These are phyloP conservation scores for Dasyurus viverrinus DNA, from an alignment of 2,113 vertebrate species.

Conservation along the genomic window DNA sequence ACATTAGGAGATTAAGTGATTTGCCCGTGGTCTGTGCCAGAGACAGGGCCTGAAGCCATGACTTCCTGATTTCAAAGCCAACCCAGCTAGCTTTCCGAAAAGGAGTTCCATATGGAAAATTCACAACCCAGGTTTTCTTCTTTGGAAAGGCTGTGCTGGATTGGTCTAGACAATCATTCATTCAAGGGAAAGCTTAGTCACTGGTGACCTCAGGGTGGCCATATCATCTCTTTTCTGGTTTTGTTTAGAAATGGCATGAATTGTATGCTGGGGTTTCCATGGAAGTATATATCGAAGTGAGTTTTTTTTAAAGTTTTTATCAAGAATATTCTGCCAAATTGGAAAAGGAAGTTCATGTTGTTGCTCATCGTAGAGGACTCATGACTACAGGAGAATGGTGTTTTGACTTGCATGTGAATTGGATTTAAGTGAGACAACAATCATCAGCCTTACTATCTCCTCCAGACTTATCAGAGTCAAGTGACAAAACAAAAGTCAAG, in stretches of 20 bases:
- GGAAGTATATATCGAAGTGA: constrained; percentile 15
- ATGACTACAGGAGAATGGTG: neutral
- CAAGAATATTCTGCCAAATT: constrained; percentile 35
- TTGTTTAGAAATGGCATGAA: constrained; percentile 30
- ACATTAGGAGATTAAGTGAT: neutral
- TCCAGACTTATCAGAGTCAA: neutral
- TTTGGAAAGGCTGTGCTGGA: neutral
- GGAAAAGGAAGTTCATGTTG: neutral
- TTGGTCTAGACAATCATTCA: constrained; percentile 7
- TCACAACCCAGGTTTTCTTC: constrained; percentile 46
- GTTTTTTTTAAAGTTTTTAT: constrained; percentile 25
- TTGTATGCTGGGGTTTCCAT: constrained; percentile 19
- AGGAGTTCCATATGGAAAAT: constrained; percentile 47
- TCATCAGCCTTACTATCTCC: neutral
- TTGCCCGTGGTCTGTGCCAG: neutral
- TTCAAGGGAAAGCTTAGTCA: constrained; percentile 38
- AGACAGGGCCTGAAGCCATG: neutral
- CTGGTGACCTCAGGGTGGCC: constrained; percentile 51
- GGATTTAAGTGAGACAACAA: neutral
- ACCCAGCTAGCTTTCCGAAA: constrained; percentile 24
- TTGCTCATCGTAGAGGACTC: neutral
- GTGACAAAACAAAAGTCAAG: neutral
- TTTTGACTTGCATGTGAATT: neutral
- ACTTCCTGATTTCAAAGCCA: neutral
- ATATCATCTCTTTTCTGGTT: constrained; percentile 25